phyloP scores from a whole-genome alignment of 2,113 vertebrate genomes.

The Egretta garzetta region DNA sequence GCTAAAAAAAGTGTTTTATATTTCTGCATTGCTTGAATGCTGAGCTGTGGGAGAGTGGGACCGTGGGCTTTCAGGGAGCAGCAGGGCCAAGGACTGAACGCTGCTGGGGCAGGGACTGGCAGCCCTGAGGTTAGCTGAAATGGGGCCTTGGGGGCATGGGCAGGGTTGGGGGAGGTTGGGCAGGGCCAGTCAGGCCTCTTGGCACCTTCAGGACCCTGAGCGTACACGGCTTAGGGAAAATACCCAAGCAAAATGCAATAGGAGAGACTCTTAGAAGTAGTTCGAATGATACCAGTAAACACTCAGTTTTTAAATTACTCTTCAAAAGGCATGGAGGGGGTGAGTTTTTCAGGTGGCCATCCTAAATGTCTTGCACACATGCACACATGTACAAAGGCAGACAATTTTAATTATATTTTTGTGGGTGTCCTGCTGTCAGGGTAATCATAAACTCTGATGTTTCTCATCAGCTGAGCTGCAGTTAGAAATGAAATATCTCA shows the following conservation, averaged over 20 bases:
- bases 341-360: background rate
- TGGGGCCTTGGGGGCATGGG: background rate
- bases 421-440: background rate
- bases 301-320: background rate
- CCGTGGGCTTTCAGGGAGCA: background rate
- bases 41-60: background rate
- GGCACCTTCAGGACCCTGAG: background rate
- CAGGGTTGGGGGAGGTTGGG: background rate
- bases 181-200: background rate
- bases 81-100: background rate
- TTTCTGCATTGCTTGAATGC: background rate
- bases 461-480: slow-evolving; percentile 15
- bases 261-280: background rate
- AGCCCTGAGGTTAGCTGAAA: background rate
- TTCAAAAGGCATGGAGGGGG: background rate
- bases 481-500: slow-evolving; percentile 36
- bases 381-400: background rate
- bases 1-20: background rate
- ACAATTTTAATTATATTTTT: slow-evolving; percentile 31
- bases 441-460: slow-evolving; percentile 20
- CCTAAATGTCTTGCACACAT: background rate
- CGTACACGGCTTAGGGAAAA: fast-evolving
- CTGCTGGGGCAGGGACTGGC: background rate
- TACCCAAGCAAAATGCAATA: background rate
- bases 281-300: background rate